Evolutionary conservation across 2,797 vertebrate species (phyloP).

Genomic region (Megalops cyprinoides): DNA sequence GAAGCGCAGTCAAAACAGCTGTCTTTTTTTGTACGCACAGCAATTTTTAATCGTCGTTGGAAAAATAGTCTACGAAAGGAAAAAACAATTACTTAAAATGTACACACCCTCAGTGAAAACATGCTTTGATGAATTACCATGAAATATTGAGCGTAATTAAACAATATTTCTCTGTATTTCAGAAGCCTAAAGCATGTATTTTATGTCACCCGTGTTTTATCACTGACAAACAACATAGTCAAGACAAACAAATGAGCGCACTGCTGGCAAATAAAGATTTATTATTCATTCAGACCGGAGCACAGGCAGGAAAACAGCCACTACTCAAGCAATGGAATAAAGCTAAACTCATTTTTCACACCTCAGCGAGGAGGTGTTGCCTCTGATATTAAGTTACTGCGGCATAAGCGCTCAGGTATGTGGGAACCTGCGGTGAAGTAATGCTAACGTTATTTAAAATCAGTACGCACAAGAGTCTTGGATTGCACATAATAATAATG

Average conservation of each 20-base stretch:
- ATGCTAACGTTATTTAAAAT: conserved; percentile 27
- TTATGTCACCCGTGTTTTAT: conserved; percentile 60
- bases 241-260: conserved; percentile 57
- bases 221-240: conserved; percentile 58
- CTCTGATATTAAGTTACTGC: conserved; percentile 45
- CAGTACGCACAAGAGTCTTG: conserved; percentile 48
- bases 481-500: too few species aligned
- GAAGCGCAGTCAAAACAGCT: conserved; percentile 42
- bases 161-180: conserved; percentile 56
- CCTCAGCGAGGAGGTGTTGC: conserved; percentile 30
- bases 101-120: conserved; percentile 35
- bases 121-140: conserved; percentile 60
- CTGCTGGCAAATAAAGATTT: conserved; percentile 65
- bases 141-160: conserved; percentile 61
- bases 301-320: conserved; percentile 47
- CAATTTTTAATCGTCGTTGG: conserved; percentile 35
- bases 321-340: conserved; percentile 18
- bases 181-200: conserved; percentile 55
- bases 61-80: conserved; percentile 32
- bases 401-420: conserved; percentile 52
- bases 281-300: conserved; percentile 49
- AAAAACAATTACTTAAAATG: conserved; percentile 28
- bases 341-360: conserved; percentile 22
- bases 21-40: conserved; percentile 36
- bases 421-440: conserved; percentile 37